Base-by-base conservation (phyloP, 2,888 invertebrate genomes). In the Chironomus riparius region DNA sequence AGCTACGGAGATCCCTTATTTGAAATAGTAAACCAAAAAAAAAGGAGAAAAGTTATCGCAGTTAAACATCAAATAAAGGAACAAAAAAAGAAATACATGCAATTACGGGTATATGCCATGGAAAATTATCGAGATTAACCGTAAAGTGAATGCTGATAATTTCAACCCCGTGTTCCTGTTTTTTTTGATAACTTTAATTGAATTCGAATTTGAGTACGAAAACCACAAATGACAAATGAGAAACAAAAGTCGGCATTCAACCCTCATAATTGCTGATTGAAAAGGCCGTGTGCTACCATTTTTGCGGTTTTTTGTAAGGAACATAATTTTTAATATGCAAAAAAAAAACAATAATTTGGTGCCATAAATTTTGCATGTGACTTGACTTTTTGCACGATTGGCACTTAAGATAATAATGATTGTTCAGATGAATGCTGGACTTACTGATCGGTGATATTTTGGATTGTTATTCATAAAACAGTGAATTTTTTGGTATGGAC, bases 111-210 rank as follows among this genome's bases (percentile, higher is more conserved):
- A 47, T 50, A n/a, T 24, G 56, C n/a, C 13, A 71, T 50, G 24
- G 13, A 71, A 71, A 71, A 71, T 70, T 70, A 38, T 38, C 38
- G 62, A 70, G 47, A 47, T 70, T 47, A 70, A 71, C 48, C 22
- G 24, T 22, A 24, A 62, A 50, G 50, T 24, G 21, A 71, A 71
- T n/a, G 18, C 56, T 50, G 48, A 47, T 22, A 71, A 71, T 22
- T 50, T 50, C 12, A 15, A 18, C 15, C 62, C 21, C 62, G 62
- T 62, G 62, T 62, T 15, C 62, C 12, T 62, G 1, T 12, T n/a
- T 50, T 47, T 70, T n/a, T 24, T 70, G 18, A 13, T 70, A 47
- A 47, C 2, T 24, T 18, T 47, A 47, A 70, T 38, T 24, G 24
- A 28, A 68, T 24, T 24, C 4, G 38, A 28, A 28, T 28, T 65